Evolutionary conservation across 2,113 vertebrate species (phyloP).

Genomic region (Nesoenas mayeri): DNA sequence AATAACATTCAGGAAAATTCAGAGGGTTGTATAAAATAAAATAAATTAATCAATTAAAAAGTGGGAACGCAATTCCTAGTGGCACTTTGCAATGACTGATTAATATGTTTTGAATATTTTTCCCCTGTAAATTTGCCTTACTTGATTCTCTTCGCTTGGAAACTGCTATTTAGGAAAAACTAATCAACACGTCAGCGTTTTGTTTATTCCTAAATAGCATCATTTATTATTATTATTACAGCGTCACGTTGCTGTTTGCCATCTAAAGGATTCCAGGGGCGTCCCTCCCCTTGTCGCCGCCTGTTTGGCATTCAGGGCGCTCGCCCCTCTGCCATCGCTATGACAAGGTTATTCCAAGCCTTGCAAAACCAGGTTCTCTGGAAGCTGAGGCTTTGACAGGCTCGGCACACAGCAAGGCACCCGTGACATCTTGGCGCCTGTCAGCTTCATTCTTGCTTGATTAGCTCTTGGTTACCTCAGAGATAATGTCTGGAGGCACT

Average conservation of each 20-base stretch:
- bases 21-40: slow-evolving; percentile 19
- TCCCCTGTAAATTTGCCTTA: neutral
- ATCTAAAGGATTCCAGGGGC: neutral
- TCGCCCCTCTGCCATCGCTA: slow-evolving; percentile 24
- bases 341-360: slow-evolving; percentile 70
- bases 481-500: slow-evolving; percentile 76
- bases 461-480: slow-evolving; percentile 76
- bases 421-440: slow-evolving; percentile 65
- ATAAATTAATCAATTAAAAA: slow-evolving; percentile 51
- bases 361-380: slow-evolving; percentile 28
- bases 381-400: slow-evolving; percentile 67
- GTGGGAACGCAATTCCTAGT: neutral
- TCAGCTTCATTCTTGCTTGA: slow-evolving; percentile 69
- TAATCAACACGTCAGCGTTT: slow-evolving; percentile 46
- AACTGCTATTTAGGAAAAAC: slow-evolving; percentile 38
- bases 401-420: slow-evolving; percentile 66
- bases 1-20: neutral
- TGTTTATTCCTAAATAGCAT: slow-evolving; percentile 31
- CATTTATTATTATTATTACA: neutral
- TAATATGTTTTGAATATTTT: slow-evolving; percentile 37
- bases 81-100: slow-evolving; percentile 4
- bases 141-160: slow-evolving; percentile 18
- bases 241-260: neutral
- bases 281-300: neutral
- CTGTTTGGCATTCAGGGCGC: slow-evolving; percentile 17